Evolutionary conservation across 30 jellyfish, hydroid and myxozoan genomes (phyloP), one percentile per base, ranked within the genome.

Genomic region (Sanderia malayensis): DNA sequence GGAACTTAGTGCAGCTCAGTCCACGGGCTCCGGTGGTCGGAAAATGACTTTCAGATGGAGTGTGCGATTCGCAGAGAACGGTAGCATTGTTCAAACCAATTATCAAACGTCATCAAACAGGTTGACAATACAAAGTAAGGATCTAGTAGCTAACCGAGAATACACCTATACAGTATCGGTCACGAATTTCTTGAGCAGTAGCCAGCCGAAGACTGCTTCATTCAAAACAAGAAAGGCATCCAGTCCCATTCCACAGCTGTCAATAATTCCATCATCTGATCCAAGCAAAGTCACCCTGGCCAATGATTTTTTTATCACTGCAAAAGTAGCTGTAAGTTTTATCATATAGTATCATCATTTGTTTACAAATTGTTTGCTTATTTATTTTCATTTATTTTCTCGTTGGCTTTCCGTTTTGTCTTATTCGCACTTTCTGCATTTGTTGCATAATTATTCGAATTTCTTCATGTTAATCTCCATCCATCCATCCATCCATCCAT

Each of bases 1-100:
- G 64, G 18, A 15, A 19, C 64, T 49, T 4, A 49, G 64, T 49
- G 64, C 64, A 4, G 64, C 23, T 24, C 64, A 49, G 27, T 49
- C 64, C 18, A 9, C 64, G 3, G 64, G 64, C 64, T 49, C 64
- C 2, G 64, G 64, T 24, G 64, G 64, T 2, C 8, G 64, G 18
- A 11, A 11, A 2, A 15, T 49, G 27, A 9, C 64, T 19, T 49
- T 49, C 18, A 18, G 25, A 4, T 49, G 64, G 64, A 4, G 25
- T 2, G 64, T 18, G 24, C 7, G 6, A 19, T 4, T 24, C 8
- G 27, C 23, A 4, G 11, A 11, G 25, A 49, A 2, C 18, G 27
- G 27, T 18, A 49, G 27, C 24, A 24, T 24, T 4, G 6, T 49
- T 18, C 25, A 49, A 4, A 49, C 11, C 3, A 11, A 4, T 15